Percentiles rank a stretch among this genome's conserved stretches.
Conservation (phyloP, 1,140 invertebrate genomes). For the Halyomorpha halys region DNA sequence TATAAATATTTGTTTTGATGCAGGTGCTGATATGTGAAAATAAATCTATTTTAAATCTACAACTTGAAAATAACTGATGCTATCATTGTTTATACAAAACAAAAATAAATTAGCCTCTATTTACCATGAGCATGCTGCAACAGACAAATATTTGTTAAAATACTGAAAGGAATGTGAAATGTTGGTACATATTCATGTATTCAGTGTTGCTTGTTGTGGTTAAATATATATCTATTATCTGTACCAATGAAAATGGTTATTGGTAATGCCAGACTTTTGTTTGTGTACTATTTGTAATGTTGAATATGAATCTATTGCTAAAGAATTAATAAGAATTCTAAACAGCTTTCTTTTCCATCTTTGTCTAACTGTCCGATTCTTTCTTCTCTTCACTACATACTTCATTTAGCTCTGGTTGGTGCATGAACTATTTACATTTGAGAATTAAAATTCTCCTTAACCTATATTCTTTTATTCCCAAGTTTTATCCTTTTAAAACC, state of each 20-base stretch:
- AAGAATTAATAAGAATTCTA: not conserved
- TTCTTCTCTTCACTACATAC: not conserved
- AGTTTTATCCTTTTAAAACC: not conserved
- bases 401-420: too few species aligned
- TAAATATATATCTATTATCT: not conserved
- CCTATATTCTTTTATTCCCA: too few species aligned
- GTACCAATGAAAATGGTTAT: conserved; percentile 8
- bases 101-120: too few species aligned
- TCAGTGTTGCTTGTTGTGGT: conserved; percentile 10
- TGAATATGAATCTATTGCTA: conserved; percentile 9
- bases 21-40: too few species aligned
- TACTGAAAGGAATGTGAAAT: conserved; percentile 1
- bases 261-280: conserved; percentile 5
- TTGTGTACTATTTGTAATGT: conserved; percentile 4
- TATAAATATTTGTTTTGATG: too few species aligned
- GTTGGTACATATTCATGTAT: conserved; percentile 15
- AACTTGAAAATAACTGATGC: too few species aligned
- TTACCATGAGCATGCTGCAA: too few species aligned
- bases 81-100: too few species aligned
- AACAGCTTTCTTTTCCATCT: conserved; percentile 5
- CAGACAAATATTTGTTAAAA: too few species aligned
- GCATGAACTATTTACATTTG: too few species aligned
- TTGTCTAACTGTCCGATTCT: not conserved
- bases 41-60: too few species aligned
- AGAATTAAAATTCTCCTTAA: too few species aligned